Evolutionary conservation across 2,888 invertebrate genomes (phyloP).

Genomic region (Drosophila acutilabella): DNA sequence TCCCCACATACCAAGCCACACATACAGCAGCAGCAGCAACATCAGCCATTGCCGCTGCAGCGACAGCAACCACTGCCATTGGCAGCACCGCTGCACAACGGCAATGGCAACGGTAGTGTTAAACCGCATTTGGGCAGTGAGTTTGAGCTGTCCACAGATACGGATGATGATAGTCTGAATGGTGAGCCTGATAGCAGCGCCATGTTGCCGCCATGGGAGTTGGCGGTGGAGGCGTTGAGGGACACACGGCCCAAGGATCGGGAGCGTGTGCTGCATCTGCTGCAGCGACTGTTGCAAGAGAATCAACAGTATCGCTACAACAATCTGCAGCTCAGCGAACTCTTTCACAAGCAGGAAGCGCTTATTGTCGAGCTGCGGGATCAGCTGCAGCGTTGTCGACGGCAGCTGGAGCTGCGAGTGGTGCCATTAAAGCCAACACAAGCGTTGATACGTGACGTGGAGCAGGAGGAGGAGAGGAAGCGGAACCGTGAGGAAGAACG

Average conservation of each 20-base stretch:
- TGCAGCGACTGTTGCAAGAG: conserved; percentile 83
- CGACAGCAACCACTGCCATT: conserved; percentile 28
- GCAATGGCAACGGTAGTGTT: conserved; percentile 30
- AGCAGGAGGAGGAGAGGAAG: conserved; percentile 27
- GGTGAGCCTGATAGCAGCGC: conserved; percentile 85
- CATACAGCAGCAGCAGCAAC: conserved; percentile 36
- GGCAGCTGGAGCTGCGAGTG: conserved; percentile 75
- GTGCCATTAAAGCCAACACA: conserved; percentile 65
- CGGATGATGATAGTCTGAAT: conserved; percentile 88
- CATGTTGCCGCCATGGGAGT: conserved; percentile 83
- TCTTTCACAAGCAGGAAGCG: conserved; percentile 82
- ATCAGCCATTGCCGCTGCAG: conserved; percentile 43
- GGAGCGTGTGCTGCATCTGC: conserved; percentile 83
- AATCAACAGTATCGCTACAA: conserved; percentile 83
- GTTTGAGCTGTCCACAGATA: conserved; percentile 90
- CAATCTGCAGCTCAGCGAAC: conserved; percentile 81
- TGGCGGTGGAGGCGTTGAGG: conserved; percentile 83
- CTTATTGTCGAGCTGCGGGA: conserved; percentile 83
- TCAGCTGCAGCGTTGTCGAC: conserved; percentile 82
- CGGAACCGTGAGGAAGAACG: neutral
- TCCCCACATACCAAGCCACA: conserved; percentile 73
- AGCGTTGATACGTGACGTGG: conserved; percentile 47
- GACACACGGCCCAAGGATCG: conserved; percentile 83
- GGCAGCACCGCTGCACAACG: conserved; percentile 42
- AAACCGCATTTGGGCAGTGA: conserved; percentile 86